A percentile compares a stretch with the other conserved stretches of the same genome.
Evolutionary conservation across 1,140 invertebrate species (phyloP).

Genomic region (Drosophila trapezifrons): DNA sequence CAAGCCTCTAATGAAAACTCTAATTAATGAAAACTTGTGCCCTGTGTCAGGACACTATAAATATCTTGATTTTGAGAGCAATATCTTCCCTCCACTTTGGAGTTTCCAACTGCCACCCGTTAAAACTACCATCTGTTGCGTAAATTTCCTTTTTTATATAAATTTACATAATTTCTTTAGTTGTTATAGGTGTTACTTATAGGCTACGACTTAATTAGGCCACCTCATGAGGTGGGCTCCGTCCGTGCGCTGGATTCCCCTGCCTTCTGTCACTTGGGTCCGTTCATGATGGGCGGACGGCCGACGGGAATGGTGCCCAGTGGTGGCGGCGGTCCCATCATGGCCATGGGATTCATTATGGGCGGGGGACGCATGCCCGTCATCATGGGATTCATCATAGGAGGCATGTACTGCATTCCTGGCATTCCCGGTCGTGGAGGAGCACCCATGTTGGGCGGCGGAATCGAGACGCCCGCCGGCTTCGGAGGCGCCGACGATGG

Average conservation of each 20-base stretch:
- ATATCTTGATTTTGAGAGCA: too few relatives aligned
- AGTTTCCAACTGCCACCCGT: not conserved
- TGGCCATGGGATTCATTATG: constrained; percentile 88
- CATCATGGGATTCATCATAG: constrained; percentile 89
- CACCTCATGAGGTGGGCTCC: constrained; percentile 3
- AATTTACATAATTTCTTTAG: constrained; percentile 23
- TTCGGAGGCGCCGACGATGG: constrained; percentile 72
- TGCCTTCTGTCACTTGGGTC: constrained; percentile 83
- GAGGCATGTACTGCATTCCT: constrained; percentile 90
- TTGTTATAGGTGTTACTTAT: constrained; percentile 28
- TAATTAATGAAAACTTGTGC: too few relatives aligned
- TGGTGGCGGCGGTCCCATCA: constrained; percentile 91
- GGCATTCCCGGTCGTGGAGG: constrained; percentile 89
- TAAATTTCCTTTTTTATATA: constrained; percentile 31
- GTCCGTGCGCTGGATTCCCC: not conserved
- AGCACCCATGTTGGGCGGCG: constrained; percentile 85
- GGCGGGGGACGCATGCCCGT: constrained; percentile 89
- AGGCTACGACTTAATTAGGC: constrained; percentile 26
- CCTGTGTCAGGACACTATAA: too few relatives aligned
- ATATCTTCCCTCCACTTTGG: too few relatives aligned
- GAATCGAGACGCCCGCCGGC: constrained; percentile 76
- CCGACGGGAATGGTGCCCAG: constrained; percentile 89
- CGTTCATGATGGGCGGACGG: constrained; percentile 88
- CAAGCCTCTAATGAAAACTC: too few relatives aligned
- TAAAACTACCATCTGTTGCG: not conserved